phyloP scores from a whole-genome alignment of 2,888 invertebrate genomes.

The Apamea sordens region DNA sequence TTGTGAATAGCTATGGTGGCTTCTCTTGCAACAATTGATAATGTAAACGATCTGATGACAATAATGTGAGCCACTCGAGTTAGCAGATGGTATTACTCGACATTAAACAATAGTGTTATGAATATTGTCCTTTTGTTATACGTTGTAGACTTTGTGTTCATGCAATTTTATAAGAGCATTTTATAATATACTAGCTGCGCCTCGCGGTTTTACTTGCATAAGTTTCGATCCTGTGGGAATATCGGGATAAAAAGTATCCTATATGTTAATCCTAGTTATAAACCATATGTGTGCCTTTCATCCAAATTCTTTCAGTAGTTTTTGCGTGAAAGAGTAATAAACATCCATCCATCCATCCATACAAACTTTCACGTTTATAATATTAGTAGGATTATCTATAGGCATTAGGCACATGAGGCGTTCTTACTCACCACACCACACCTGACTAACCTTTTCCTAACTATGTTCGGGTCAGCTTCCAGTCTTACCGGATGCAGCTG shows the following conservation, averaged over 20 bases:
- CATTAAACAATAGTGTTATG: constrained; percentile 29
- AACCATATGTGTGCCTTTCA: too few species aligned
- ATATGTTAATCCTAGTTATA: too few species aligned
- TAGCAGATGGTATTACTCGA: background rate
- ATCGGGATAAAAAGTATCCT: too few species aligned
- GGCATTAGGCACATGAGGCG: background rate
- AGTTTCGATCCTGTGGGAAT: too few species aligned
- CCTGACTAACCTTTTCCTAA: background rate
- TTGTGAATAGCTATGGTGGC: too few species aligned
- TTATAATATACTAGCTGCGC: background rate
- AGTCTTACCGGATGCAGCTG: background rate
- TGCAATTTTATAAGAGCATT: constrained; percentile 1
- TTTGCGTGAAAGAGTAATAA: too few species aligned
- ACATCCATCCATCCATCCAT: too few species aligned
- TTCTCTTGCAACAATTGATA: background rate
- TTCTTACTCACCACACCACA: background rate
- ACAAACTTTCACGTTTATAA: too few species aligned
- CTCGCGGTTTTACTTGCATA: too few species aligned
- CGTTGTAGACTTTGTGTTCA: background rate
- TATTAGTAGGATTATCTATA: constrained; percentile 11
- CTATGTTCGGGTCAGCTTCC: background rate
- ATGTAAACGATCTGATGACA: background rate
- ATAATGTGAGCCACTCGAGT: background rate
- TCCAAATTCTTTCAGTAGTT: too few species aligned
- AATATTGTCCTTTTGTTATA: background rate